Conservation (phyloP, 1,140 invertebrate species). For the Probaryconus sp. region DNA sequence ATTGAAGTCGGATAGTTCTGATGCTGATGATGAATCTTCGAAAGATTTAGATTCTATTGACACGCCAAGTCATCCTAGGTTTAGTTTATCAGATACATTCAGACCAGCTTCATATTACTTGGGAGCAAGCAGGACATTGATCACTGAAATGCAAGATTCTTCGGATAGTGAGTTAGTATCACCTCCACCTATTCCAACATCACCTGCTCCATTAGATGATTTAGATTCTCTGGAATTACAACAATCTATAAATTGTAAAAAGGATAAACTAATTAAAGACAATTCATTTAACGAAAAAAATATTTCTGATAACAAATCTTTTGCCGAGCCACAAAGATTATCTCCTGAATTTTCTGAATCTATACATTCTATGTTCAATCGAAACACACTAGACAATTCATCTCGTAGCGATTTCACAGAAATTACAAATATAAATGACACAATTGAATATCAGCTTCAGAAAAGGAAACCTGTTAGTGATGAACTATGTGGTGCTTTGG, state of each 20-base stretch:
- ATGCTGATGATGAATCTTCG: conserved; percentile 90
- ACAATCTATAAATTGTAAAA: too few species aligned
- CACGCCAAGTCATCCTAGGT: conserved; percentile 83
- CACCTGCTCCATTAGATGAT: conserved; percentile 85
- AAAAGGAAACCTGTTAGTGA: conserved; percentile 86
- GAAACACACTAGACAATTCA: conserved; percentile 70
- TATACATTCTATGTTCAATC: too few species aligned
- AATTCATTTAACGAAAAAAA: too few species aligned
- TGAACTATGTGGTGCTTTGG: conserved; percentile 76
- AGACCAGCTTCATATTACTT: conserved; percentile 91
- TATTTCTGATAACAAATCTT: too few species aligned
- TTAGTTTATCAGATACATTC: conserved; percentile 91
- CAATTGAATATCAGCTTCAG: conserved; percentile 78
- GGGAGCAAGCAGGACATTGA: conserved; percentile 80
- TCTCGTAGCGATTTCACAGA: conserved; percentile 77
- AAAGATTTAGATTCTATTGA: conserved; percentile 86
- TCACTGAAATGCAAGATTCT: conserved; percentile 85
- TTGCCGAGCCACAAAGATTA: conserved; percentile 63
- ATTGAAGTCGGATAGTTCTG: conserved; percentile 85
- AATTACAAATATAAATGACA: conserved; percentile 79
- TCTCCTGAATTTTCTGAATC: conserved; percentile 67
- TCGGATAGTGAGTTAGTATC: conserved; percentile 89
- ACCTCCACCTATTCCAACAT: conserved; percentile 88
- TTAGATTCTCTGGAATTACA: conserved; percentile 78
- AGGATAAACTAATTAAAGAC: too few species aligned